Base-by-base conservation (phyloP, 2,797 vertebrate species). In the Malacoraja senta region DNA sequence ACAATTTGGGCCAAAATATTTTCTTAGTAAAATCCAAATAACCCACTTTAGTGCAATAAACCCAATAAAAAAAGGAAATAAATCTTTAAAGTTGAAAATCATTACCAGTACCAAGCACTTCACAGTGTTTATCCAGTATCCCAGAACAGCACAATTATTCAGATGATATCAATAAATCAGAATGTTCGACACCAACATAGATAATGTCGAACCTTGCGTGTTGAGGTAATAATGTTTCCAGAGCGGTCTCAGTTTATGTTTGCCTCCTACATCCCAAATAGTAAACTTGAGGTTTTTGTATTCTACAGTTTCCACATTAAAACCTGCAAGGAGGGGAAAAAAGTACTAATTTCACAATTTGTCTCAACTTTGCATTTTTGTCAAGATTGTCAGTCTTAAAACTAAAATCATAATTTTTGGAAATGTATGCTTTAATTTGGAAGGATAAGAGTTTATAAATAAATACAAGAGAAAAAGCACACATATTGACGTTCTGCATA, bases 141-240 rank as follows among this genome's bases (percentile, higher is more conserved):
- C n/a, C n/a, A n/a, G n/a, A n/a, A n/a, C n/a, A 74, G 35, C 68
- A 74, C 21, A 72, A 91, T 71, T 26, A 91, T 19, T n/a, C 24
- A 74, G 9, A 74, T 65, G 8, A 53, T 58, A 26, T 24, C 19
- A 71, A 35, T 21, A 12, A 44, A 44, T 29, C 8, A 76, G 19
- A 74, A 10, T 44, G 12, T 92, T 44, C 68, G 9, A 74, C 26
- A 76, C 24, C 2, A 76, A 58, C 79, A 81, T 19, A 38, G 35
- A 91, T 29, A 91, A 72, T 72, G 4, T 65, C 95, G 96, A 96
- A 99, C 99, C 99, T 98, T 99, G 99, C 0, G 99, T 99, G 96
- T 99, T 99, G 79, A 99, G 97, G 94, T 99, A 99, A 95, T 99
- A 99, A 95, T 99, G 99, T 95, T 99, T 99, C 99, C 99, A 99